Evolutionary conservation across 1,140 invertebrate genomes (phyloP).

Genomic region (Zophobas morio): DNA sequence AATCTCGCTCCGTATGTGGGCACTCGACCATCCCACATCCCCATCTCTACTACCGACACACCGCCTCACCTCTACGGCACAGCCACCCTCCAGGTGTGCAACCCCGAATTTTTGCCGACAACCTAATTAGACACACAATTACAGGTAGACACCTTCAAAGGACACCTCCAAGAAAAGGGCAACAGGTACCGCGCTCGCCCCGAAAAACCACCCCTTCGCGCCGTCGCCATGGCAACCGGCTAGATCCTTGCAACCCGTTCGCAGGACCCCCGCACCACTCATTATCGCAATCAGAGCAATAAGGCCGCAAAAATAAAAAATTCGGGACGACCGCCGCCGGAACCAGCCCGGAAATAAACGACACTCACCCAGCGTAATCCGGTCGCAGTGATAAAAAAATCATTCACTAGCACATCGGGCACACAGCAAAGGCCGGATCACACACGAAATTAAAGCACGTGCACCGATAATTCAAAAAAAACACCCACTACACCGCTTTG

Average conservation of each 20-base stretch:
- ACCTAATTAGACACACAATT: background rate
- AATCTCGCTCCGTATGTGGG: background rate
- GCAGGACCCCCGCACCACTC: background rate
- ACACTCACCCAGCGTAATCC: conserved; percentile 15
- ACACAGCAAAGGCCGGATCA: background rate
- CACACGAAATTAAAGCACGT: conserved; percentile 28
- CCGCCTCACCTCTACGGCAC: background rate
- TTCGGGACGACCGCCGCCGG: conserved; percentile 7
- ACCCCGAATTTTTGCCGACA: background rate
- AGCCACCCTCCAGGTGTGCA: background rate
- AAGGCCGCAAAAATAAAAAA: conserved; percentile 9
- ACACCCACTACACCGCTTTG: conserved; percentile 35
- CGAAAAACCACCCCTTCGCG: background rate
- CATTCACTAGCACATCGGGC: background rate
- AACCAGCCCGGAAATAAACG: conserved; percentile 10
- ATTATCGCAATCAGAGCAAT: conserved; percentile 6
- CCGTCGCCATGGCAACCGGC: conserved; percentile 1
- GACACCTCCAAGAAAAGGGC: background rate
- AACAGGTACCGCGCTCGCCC: background rate
- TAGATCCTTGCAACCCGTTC: background rate
- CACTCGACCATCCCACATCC: background rate
- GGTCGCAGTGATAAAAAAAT: background rate
- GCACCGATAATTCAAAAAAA: conserved; percentile 36
- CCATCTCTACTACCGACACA: no score
- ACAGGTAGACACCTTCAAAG: background rate